phyloP scores from a whole-genome alignment of 2,113 vertebrate species.

The Trichechus manatus region DNA sequence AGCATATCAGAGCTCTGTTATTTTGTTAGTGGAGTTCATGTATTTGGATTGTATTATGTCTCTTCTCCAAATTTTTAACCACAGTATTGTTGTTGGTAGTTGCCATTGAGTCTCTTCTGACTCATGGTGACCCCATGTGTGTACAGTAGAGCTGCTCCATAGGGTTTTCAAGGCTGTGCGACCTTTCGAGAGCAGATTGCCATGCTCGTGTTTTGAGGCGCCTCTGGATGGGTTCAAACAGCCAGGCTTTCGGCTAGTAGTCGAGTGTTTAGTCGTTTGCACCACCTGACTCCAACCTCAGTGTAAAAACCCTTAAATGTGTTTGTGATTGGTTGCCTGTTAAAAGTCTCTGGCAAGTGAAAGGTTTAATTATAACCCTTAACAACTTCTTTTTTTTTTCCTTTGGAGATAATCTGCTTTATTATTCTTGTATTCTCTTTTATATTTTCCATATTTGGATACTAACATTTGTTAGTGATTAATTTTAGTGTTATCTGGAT shows the following conservation, averaged over 20 bases:
- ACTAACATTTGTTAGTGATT: not conserved
- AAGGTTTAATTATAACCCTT: slow-evolving; percentile 25
- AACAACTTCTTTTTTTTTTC: not conserved
- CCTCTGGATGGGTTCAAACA: not conserved
- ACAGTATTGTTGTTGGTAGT: not conserved
- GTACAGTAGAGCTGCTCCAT: not conserved
- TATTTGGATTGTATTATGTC: slow-evolving; percentile 47
- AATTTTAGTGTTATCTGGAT: not conserved
- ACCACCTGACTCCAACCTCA: not conserved
- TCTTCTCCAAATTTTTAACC: slow-evolving; percentile 39
- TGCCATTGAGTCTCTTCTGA: not conserved
- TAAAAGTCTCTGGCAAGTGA: slow-evolving; percentile 29
- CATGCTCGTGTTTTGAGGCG: not conserved
- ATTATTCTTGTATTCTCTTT: not conserved
- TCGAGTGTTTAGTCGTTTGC: not conserved
- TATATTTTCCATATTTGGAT: not conserved
- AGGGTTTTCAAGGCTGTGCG: not conserved
- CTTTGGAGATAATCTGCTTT: not conserved
- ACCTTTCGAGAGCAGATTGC: not conserved
- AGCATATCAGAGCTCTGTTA: not conserved
- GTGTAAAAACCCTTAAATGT: not conserved
- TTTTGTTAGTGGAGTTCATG: slow-evolving; percentile 50
- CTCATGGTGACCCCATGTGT: not conserved
- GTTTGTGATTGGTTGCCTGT: slow-evolving; percentile 10
- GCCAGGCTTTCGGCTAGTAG: not conserved